Conservation (phyloP, 1,140 invertebrate genomes). For the Oryctes rhinoceros region DNA sequence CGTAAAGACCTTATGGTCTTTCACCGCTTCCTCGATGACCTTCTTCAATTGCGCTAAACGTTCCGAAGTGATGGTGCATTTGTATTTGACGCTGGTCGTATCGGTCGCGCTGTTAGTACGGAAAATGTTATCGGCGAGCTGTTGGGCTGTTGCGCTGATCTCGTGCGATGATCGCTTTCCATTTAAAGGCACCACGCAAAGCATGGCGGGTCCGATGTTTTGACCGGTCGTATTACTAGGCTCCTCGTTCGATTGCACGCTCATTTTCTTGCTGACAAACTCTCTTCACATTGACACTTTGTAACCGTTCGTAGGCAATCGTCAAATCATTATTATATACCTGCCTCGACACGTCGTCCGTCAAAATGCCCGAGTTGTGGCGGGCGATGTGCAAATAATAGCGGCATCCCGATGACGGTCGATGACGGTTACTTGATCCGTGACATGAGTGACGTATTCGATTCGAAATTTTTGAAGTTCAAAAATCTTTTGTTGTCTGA, state of each 20-base stretch:
- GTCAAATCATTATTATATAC: no score
- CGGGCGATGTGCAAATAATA: background rate
- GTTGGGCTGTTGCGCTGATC: constrained; percentile 44
- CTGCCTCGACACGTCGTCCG: background rate
- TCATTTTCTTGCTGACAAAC: background rate
- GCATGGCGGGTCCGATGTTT: no score
- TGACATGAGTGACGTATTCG: background rate
- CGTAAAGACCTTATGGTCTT: constrained; percentile 64
- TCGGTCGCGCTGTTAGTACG: constrained; percentile 50
- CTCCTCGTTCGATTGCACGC: constrained; percentile 15
- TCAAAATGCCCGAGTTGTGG: background rate
- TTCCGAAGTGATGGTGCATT: constrained; percentile 61
- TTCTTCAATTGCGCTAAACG: constrained; percentile 61
- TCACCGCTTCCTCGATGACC: constrained; percentile 63
- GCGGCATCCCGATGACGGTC: background rate
- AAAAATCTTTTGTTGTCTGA: no score
- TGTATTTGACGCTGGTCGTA: constrained; percentile 47
- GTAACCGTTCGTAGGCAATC: background rate
- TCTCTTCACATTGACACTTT: background rate
- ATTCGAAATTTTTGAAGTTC: no score
- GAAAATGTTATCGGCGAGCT: constrained; percentile 46
- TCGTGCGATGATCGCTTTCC: constrained; percentile 45
- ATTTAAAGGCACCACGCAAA: no score
- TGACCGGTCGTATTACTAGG: background rate
- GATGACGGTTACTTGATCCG: background rate